Conservation (phyloP, 2,113 vertebrate genomes). For the Gopherus evgoodei region DNA sequence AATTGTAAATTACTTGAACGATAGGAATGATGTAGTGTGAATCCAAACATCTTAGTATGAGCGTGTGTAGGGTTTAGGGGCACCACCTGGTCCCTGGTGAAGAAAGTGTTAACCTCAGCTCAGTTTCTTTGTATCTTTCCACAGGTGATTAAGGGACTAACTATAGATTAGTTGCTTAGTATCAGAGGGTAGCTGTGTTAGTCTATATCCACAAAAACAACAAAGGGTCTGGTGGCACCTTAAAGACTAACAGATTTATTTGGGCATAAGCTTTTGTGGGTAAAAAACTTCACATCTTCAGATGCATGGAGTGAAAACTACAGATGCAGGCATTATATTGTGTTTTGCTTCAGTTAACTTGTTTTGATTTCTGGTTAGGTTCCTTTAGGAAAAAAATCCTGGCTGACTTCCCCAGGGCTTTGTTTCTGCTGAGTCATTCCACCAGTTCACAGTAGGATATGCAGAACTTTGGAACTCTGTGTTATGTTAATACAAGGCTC, state of each 20-base stretch:
- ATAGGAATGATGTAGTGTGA: fast-evolving
- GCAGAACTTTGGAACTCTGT: not conserved
- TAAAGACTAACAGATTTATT: too few species aligned
- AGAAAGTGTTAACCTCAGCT: not conserved
- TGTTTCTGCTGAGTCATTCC: not conserved
- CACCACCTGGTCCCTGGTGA: not conserved
- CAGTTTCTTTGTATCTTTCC: not conserved
- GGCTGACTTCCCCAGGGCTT: not conserved
- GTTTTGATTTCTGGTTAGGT: not conserved
- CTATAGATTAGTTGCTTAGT: not conserved
- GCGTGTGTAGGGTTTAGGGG: fast-evolving
- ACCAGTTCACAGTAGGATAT: not conserved
- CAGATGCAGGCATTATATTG: too few species aligned
- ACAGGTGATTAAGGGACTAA: fast-evolving
- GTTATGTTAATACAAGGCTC: not conserved
- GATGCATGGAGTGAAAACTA: too few species aligned
- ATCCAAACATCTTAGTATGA: fast-evolving
- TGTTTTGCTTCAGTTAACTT: not conserved
- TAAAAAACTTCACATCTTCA: too few species aligned
- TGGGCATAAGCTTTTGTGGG: too few species aligned
- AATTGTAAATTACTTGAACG: fast-evolving
- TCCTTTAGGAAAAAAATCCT: not conserved
- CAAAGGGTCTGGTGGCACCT: too few species aligned
- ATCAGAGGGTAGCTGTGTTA: too few species aligned
- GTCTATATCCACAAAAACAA: too few species aligned